A percentile compares a stretch with the other conserved stretches of the same genome.
Conservation (phyloP, 2,797 vertebrate species). For the Pteropus rufus region DNA sequence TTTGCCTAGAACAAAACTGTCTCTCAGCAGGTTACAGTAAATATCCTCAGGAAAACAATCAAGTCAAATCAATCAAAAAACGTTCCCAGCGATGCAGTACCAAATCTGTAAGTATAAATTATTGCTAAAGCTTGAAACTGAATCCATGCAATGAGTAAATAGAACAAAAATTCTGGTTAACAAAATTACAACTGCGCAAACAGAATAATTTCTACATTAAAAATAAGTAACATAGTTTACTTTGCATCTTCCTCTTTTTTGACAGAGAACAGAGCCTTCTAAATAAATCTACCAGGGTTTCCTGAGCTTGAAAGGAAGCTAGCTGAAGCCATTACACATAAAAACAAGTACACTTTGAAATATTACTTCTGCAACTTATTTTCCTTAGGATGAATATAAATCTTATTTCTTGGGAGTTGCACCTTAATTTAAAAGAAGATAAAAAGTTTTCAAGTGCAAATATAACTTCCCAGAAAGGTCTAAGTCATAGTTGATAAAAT, state of each 20-base stretch:
- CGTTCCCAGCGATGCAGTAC: background rate
- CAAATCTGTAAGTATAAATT: background rate
- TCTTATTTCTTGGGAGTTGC: background rate
- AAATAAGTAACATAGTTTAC: background rate
- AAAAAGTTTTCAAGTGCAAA: conserved; percentile 44
- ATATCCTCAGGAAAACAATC: conserved; percentile 19
- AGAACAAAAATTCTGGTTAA: background rate
- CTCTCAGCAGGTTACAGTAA: conserved; percentile 18
- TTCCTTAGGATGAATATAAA: conserved; percentile 31
- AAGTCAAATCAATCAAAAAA: background rate
- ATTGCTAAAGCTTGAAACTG: background rate
- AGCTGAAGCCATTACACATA: background rate
- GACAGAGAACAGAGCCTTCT: background rate
- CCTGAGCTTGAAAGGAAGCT: background rate
- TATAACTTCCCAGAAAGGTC: background rate
- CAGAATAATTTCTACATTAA: conserved; percentile 18
- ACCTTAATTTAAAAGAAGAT: conserved; percentile 41
- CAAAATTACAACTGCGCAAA: conserved; percentile 9
- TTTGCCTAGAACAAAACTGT: background rate
- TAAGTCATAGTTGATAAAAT: background rate
- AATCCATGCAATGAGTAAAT: background rate
- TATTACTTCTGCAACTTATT: background rate
- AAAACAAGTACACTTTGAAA: conserved; percentile 18
- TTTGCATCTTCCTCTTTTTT: background rate
- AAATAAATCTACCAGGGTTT: conserved; percentile 2